Conservation (phyloP, 2,888 invertebrate species). For the Scaptomyza flava region DNA sequence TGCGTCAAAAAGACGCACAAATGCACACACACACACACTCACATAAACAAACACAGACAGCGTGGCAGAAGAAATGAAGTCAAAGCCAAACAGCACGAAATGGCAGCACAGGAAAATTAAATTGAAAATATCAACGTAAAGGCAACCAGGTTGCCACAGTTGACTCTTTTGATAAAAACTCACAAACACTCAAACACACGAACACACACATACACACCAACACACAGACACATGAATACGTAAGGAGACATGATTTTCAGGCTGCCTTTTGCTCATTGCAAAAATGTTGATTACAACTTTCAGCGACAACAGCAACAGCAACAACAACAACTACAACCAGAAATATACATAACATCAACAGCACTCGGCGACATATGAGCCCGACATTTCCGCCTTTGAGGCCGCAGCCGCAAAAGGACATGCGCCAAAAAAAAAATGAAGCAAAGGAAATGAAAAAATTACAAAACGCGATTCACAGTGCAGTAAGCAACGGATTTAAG, state of each 20-base stretch:
- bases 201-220: constrained; percentile 28
- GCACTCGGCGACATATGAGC: constrained; percentile 73
- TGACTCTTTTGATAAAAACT: constrained; percentile 76
- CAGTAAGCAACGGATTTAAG: background rate
- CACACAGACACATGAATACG: background rate
- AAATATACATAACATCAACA: constrained; percentile 30
- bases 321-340: constrained; percentile 19
- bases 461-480: constrained; percentile 23
- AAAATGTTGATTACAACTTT: constrained; percentile 71
- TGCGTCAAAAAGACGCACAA: constrained; percentile 65
- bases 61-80: constrained; percentile 57
- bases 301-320: constrained; percentile 37
- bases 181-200: constrained; percentile 32
- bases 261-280: constrained; percentile 57
- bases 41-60: constrained; percentile 17
- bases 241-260: constrained; percentile 30
- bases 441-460: constrained; percentile 57
- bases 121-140: constrained; percentile 78
- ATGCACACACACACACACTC: constrained; percentile 17
- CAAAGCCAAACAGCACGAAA: constrained; percentile 76
- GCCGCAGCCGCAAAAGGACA: constrained; percentile 67
- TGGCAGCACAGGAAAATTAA: constrained; percentile 74
- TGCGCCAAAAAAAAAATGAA: constrained; percentile 62
- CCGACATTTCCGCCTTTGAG: constrained; percentile 75
- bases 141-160: constrained; percentile 73